Conservation (phyloP, 1,140 invertebrate genomes). For the Palaemon carinicauda region DNA sequence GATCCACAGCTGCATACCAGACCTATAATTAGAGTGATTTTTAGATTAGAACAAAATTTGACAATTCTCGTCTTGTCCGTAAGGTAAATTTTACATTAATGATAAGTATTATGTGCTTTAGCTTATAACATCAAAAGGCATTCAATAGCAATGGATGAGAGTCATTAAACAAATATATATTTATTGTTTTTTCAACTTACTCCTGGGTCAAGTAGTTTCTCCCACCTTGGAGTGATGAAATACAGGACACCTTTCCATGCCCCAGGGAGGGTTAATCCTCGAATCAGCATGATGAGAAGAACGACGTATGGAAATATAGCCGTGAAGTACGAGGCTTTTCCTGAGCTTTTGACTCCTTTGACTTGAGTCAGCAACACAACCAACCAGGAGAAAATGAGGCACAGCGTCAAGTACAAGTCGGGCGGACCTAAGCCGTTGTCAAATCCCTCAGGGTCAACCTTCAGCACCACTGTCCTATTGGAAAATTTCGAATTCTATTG, state of each 20-base stretch:
- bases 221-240: conserved; percentile 89
- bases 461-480: conserved; percentile 10
- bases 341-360: conserved; percentile 84
- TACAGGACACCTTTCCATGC: conserved; percentile 90
- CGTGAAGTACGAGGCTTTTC: conserved; percentile 80
- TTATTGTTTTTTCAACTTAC: conserved; percentile 45
- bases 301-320: conserved; percentile 73
- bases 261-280: conserved; percentile 82
- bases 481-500: background rate
- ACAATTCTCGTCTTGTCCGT: too few species aligned
- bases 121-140: too few species aligned
- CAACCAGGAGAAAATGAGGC: conserved; percentile 79
- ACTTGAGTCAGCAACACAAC: conserved; percentile 79
- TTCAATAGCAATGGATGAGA: too few species aligned
- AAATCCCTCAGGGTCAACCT: conserved; percentile 19
- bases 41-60: too few species aligned
- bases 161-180: too few species aligned
- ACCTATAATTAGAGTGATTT: conserved; percentile 65
- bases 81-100: too few species aligned
- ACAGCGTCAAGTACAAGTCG: conserved; percentile 72
- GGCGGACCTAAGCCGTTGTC: conserved; percentile 65
- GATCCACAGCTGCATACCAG: conserved; percentile 86
- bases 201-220: conserved; percentile 68
- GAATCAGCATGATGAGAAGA: conserved; percentile 79
- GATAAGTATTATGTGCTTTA: too few species aligned